Evolutionary conservation across 2,888 invertebrate species (phyloP).

Genomic region (Antheraea yamamai): DNA sequence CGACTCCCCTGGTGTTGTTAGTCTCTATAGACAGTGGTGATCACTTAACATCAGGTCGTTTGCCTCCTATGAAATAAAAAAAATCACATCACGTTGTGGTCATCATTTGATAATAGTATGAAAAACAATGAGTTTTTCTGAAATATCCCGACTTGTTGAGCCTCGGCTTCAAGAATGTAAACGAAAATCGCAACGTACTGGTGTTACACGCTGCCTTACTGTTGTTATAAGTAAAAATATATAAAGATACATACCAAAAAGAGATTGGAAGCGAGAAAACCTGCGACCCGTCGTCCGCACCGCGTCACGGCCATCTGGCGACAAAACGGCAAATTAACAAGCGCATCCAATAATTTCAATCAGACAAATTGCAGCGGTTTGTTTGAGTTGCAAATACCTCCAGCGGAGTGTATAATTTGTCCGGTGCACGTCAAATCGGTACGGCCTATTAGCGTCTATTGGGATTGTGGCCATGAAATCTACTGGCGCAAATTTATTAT

Average conservation of each 20-base stretch:
- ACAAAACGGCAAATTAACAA: constrained; percentile 43
- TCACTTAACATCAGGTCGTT: no score
- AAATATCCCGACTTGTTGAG: no score
- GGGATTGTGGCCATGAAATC: constrained; percentile 4
- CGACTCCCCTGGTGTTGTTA: no score
- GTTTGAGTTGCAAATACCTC: constrained; percentile 56
- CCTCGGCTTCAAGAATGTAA: no score
- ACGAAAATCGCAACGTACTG: no score
- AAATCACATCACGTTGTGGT: no score
- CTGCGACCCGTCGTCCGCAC: constrained; percentile 50
- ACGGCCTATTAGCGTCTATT: constrained; percentile 32
- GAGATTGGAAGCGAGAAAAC: constrained; percentile 58
- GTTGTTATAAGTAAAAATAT: not conserved
- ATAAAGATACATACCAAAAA: constrained; percentile 53
- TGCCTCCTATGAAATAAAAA: no score
- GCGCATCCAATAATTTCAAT: constrained; percentile 48
- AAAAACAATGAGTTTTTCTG: not conserved
- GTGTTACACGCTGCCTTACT: not conserved
- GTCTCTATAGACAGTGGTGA: no score
- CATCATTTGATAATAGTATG: not conserved
- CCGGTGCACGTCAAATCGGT: constrained; percentile 33
- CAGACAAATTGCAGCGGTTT: constrained; percentile 45
- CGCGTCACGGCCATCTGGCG: constrained; percentile 66
- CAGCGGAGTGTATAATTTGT: constrained; percentile 41
- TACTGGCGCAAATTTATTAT: not conserved